Percentiles rank a stretch among this genome's conserved stretches.
phyloP scores from a whole-genome alignment of 2,113 vertebrate genomes.

The Eubucco bourcierii region DNA sequence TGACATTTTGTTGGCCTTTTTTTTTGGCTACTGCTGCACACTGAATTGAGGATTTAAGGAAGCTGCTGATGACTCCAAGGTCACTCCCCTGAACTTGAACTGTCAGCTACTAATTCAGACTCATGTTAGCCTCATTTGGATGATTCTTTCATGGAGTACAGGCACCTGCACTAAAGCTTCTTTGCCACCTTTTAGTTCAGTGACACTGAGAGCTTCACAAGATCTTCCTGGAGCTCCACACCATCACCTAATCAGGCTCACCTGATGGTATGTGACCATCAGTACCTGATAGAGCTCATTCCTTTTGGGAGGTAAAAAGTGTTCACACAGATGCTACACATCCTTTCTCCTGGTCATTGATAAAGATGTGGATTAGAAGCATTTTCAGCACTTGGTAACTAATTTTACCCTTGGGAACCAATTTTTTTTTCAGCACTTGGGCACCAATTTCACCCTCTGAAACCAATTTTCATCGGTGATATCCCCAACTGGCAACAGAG shows the following conservation, averaged over 20 bases:
- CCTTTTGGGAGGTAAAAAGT: not conserved
- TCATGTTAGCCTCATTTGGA: not conserved
- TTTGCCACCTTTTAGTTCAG: not conserved
- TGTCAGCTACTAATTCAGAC: not conserved
- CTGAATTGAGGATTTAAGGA: not conserved
- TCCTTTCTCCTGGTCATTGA: not conserved
- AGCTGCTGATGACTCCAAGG: not conserved
- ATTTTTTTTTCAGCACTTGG: not conserved
- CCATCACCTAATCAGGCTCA: too few relatives aligned
- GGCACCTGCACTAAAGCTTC: not conserved
- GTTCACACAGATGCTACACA: not conserved
- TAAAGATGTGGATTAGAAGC: not conserved
- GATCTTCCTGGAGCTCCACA: not conserved
- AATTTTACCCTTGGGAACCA: not conserved
- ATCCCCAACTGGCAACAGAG: not conserved
- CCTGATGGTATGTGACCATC: too few relatives aligned
- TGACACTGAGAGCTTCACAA: not conserved
- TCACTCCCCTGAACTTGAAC: not conserved
- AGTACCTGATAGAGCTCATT: not conserved
- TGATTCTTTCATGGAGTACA: not conserved
- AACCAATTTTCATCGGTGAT: fast-evolving
- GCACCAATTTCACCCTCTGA: fast-evolving
- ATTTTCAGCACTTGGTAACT: not conserved
- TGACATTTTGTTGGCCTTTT: not conserved
- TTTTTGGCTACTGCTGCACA: not conserved